Conservation (phyloP, 2,888 invertebrate genomes). For the Andrena trimmerana region DNA sequence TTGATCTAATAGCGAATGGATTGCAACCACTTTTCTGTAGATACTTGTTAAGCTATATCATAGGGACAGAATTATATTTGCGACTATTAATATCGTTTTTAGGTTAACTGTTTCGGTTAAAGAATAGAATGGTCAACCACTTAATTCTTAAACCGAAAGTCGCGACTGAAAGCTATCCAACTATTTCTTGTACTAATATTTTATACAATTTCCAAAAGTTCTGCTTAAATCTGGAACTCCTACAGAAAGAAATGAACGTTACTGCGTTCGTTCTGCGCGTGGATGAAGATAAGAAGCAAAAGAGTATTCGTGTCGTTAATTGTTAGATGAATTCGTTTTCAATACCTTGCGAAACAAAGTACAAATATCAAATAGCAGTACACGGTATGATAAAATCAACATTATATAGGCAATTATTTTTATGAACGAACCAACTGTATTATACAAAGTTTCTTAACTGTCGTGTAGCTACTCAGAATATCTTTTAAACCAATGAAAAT, state of each 20-base stretch:
- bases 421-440: conserved; percentile 20
- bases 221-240: neutral
- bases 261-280: neutral
- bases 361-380: conserved; percentile 42
- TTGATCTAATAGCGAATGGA: neutral
- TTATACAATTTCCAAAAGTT: conserved; percentile 15
- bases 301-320: neutral
- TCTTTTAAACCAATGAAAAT: conserved; percentile 21
- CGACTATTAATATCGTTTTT: conserved; percentile 4
- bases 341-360: conserved; percentile 40
- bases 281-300: neutral
- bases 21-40: conserved; percentile 25
- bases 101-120: conserved; percentile 1
- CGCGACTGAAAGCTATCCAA: neutral
- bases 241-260: conserved; percentile 3
- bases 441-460: conserved; percentile 21
- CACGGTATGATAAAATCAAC: conserved; percentile 17
- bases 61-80: conserved; percentile 11
- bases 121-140: conserved; percentile 1
- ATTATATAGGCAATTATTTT: conserved; percentile 50
- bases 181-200: conserved; percentile 6
- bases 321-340: conserved; percentile 26
- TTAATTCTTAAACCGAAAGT: conserved; percentile 18
- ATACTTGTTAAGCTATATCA: conserved; percentile 30
- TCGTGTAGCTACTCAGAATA: conserved; percentile 23